Evolutionary conservation across 2,113 vertebrate species (phyloP).

Genomic region (Physeter macrocephalus): DNA sequence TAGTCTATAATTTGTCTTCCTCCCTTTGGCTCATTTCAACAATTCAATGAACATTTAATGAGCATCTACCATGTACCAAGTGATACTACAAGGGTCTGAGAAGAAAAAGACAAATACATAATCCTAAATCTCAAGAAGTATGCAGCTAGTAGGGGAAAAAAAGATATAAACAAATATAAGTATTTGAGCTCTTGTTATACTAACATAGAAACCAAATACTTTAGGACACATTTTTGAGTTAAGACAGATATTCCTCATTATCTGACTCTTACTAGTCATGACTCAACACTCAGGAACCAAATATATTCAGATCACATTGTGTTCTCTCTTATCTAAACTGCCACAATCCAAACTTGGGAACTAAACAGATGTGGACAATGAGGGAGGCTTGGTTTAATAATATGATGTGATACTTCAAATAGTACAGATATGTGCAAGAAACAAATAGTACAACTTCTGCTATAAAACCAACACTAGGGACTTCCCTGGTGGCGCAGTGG

Average conservation of each 20-base stretch:
- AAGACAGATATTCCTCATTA: not conserved
- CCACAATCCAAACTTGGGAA: not conserved
- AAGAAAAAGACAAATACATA: not conserved
- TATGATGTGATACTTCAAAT: not conserved
- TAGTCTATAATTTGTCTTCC: not conserved
- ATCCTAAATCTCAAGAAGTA: not conserved
- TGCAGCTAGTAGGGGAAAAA: not conserved
- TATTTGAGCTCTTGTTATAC: not conserved
- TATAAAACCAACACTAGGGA: not conserved
- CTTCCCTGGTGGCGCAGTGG: too few relatives aligned
- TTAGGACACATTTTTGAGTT: not conserved
- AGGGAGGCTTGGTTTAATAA: not conserved
- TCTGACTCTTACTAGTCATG: not conserved
- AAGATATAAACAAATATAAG: not conserved
- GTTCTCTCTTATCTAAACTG: not conserved
- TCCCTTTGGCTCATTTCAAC: not conserved
- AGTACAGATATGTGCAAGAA: not conserved
- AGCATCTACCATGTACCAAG: not conserved
- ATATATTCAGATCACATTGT: not conserved
- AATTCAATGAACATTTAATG: not conserved
- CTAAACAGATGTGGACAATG: not conserved
- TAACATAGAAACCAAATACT: not conserved
- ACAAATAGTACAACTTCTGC: not conserved
- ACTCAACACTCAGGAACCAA: not conserved
- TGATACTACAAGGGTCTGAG: not conserved